Evolutionary conservation across 2,797 vertebrate species (phyloP), one percentile per base, ranked within the genome.

Genomic region (Valencia hispanica): DNA sequence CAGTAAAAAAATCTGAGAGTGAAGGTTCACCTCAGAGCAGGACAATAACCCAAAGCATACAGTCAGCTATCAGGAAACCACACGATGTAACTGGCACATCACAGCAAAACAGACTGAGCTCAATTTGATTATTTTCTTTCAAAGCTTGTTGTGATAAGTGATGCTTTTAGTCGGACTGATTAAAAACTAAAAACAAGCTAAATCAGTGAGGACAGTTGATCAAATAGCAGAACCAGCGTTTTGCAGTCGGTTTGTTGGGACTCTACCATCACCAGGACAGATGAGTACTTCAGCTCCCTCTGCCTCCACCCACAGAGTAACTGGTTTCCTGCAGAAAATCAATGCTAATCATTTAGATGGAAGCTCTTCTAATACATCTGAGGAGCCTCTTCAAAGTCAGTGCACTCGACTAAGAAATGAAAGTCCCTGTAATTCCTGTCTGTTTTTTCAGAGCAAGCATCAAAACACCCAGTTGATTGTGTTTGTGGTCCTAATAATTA

Each of bases 291-390:
- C 27, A 36, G 47, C 48, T 70, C 43, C 25, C n/a, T 72, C 10
- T 11, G 18, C 14, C 55, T 63, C 41, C 65, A 55, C 43, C 43
- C 34, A 68, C 50, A 72, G 22, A 30, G 8, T 12, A 48, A 43
- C 20, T 34, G 43, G 70, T 76, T 72, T 70, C 71, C 34, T 48
- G 30, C 69, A 50, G 72, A 72, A 82, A 79, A 78, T 75, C 72
- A 1, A 76, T 70, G 65, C 63, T 73, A 73, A 77, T 81, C 75
- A 70, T 73, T 30, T 48, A 45, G 65, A 55, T 43, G 70, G 39
- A 41, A 20, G 70, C 55, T 1, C 59, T 45, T 41, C 48, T 45
- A 25, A 6, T 41, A 32, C 20, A 17, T 57, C 25, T 79, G 55
- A 27, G 30, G 61, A 53, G 14, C 43, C 55, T 70, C 14, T 50